Evolutionary conservation across 2,888 invertebrate genomes (phyloP), one percentile per base, ranked within the genome.

Genomic region (Philonicus albiceps): DNA sequence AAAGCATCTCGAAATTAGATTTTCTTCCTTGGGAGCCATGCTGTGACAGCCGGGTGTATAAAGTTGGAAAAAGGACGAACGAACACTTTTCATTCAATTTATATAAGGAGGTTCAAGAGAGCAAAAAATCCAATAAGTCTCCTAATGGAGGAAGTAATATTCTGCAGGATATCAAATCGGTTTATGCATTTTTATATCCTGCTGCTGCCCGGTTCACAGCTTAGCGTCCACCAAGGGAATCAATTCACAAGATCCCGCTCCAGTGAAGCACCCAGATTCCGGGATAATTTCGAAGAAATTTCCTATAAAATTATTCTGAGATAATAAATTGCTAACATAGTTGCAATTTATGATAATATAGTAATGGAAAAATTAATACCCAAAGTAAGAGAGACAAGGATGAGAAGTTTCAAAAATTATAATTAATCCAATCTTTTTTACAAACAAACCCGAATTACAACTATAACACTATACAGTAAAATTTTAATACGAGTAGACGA

Each of bases 101-200:
- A 83, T 83, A 30, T 64, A 83, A 83, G 81, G 81, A 83, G 81
- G 81, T 83, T 83, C 81, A 83, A 64, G 81, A 64, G 34, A 83
- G 81, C 64, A 87, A 84, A 80, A 86, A 87, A 87, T 86, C 85
- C 87, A 87, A 87, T 87, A 87, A 87, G 74, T 83, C 86, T 84
- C 53, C 87, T 78, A 84, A 86, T 86, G 86, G 87, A 87, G 87
- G 87, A 87, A 87, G 86, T 86, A 87, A 87, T 87, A 87, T 87
- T 83, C 87, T 86, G 37, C 87, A 87, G 87, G 87, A 87, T 87
- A 87, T 87, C 86, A 86, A 87, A 87, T 87, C 86, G 87, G 86
- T 86, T 87, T 84, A 84, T 87, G 86, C 86, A 87, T 76, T 87
- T 87, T 31, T 87, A 80, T 85, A 87, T 87, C 78, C 87, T 87